A percentile compares a stretch with the other conserved stretches of the same genome.
Conservation (phyloP, 2,797 vertebrate genomes). For the Lepilemur septentrionalis region DNA sequence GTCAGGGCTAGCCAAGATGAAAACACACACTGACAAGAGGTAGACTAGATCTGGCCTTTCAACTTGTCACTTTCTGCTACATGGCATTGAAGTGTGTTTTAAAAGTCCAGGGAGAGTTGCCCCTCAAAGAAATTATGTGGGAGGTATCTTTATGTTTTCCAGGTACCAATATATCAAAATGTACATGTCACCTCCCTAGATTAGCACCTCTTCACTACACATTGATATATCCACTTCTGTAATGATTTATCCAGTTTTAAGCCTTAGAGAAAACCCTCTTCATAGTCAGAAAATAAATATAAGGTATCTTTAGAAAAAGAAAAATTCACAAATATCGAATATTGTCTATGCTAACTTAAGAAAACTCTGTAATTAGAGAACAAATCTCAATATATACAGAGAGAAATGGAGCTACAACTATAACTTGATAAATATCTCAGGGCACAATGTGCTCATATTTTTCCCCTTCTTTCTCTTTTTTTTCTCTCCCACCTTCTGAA, state of each 20-base stretch:
- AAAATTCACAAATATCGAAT: not conserved
- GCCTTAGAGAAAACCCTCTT: not conserved
- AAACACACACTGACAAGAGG: not conserved
- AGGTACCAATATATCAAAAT: not conserved
- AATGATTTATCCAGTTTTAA: not conserved
- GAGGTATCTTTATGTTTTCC: not conserved
- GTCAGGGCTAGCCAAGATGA: not conserved
- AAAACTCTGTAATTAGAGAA: not conserved
- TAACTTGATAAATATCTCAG: not conserved
- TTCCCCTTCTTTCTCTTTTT: not conserved
- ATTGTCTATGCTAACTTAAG: not conserved
- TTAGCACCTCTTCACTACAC: not conserved
- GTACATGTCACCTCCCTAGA: not conserved
- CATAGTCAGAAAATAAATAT: not conserved
- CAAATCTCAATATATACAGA: not conserved
- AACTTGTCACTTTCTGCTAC: not conserved
- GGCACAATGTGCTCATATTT: not conserved
- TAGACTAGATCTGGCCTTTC: not conserved
- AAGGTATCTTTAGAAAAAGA: not conserved
- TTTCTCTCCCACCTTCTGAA: not conserved
- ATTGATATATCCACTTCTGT: not conserved
- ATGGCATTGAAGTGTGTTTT: not conserved
- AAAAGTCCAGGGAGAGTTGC: not conserved
- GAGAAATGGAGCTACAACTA: not conserved
- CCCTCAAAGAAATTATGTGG: not conserved